Conservation (phyloP, 2,113 vertebrate genomes). For the Calyptommatus sinebrachiatus region DNA sequence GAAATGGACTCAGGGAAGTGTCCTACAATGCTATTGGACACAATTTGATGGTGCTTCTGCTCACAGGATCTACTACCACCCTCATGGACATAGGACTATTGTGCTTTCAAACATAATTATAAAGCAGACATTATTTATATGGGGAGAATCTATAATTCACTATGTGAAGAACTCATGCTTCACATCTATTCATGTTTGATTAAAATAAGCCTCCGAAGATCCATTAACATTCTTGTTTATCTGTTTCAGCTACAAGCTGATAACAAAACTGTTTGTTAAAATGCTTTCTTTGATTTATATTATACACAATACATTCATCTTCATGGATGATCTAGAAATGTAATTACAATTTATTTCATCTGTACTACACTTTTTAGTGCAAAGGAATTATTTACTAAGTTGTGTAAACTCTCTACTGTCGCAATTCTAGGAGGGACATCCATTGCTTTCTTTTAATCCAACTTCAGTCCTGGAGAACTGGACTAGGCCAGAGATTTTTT, state of each 20-base stretch:
- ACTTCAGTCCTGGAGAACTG: too few relatives aligned
- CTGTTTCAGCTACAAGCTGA: slow-evolving; percentile 14
- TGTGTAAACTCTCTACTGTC: not conserved
- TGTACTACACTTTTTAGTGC: not conserved
- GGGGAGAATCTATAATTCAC: not conserved
- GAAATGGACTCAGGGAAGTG: too few relatives aligned
- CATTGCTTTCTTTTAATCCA: too few relatives aligned
- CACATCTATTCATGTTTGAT: not conserved
- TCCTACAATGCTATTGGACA: too few relatives aligned
- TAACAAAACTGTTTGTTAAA: slow-evolving; percentile 9
- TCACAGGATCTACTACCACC: too few relatives aligned
- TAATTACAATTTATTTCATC: not conserved
- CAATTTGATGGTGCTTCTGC: too few relatives aligned
- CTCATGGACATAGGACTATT: too few relatives aligned
- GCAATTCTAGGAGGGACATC: too few relatives aligned
- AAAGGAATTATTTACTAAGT: not conserved
- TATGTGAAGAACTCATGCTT: not conserved
- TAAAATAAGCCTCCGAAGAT: not conserved
- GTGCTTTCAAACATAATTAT: not conserved
- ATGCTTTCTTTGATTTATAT: slow-evolving; percentile 12
- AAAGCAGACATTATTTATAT: not conserved
- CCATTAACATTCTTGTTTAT: slow-evolving; percentile 15
- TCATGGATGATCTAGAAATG: slow-evolving; percentile 27
- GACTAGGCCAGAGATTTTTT: too few relatives aligned
- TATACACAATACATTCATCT: slow-evolving; percentile 13